These are phyloP conservation scores for Lithobates pipiens DNA, from an alignment of 2,797 vertebrate genomes.

Conservation along the genomic window DNA sequence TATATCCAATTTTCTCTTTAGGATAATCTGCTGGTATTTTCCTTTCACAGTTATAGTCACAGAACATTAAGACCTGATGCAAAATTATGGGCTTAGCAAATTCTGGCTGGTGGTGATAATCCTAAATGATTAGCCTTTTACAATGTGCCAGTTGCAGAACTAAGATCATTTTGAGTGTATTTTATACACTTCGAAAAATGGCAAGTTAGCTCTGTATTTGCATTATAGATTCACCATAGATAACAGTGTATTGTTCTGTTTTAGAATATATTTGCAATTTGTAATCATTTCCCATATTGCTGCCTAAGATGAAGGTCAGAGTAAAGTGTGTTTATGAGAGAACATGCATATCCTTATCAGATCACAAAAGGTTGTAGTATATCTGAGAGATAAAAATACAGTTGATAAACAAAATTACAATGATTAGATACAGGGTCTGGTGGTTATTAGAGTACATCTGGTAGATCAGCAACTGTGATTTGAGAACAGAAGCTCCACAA, in stretches of 20 bases:
- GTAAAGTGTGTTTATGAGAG: too few relatives aligned
- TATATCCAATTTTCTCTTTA: conserved; percentile 41
- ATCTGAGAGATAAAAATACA: too few relatives aligned
- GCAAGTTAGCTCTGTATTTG: neutral
- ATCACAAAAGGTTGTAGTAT: too few relatives aligned
- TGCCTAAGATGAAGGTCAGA: too few relatives aligned
- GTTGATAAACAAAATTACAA: too few relatives aligned
- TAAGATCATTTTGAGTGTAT: neutral
- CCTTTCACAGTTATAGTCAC: conserved; percentile 10
- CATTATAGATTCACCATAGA: neutral
- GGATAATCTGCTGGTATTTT: conserved; percentile 36
- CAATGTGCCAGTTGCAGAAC: conserved; percentile 14
- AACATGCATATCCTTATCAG: too few relatives aligned
- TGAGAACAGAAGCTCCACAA: too few relatives aligned
- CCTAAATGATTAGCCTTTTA: conserved; percentile 19
- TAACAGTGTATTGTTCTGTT: neutral
- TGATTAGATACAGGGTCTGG: too few relatives aligned
- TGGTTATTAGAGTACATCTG: too few relatives aligned
- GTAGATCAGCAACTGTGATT: too few relatives aligned
- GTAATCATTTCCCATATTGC: too few relatives aligned
- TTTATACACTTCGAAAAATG: neutral
- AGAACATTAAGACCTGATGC: conserved; percentile 14
- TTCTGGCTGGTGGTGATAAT: conserved; percentile 35
- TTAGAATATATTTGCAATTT: neutral
- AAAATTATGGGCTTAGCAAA: conserved; percentile 42